Evolutionary conservation across 2,113 vertebrate genomes (phyloP).

Genomic region (Equus quagga): DNA sequence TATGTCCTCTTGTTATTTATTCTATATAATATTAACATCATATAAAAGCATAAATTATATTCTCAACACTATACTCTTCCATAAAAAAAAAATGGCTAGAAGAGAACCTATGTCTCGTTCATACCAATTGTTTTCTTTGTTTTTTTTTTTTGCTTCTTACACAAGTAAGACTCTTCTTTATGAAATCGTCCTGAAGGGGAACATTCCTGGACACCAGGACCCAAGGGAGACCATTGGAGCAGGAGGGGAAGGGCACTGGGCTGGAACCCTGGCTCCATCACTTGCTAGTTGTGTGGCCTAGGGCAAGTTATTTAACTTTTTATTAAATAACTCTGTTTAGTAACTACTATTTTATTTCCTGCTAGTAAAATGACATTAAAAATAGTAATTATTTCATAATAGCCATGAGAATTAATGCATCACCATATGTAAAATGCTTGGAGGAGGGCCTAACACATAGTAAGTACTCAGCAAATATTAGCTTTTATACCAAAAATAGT

Average conservation of each 20-base stretch:
- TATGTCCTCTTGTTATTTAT: background rate
- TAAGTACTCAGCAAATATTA: background rate
- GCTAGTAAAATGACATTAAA: slow-evolving; percentile 24
- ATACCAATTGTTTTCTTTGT: background rate
- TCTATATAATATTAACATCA: background rate
- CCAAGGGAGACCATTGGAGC: background rate
- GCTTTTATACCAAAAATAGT: background rate
- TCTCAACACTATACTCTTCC: background rate
- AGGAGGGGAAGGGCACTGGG: background rate
- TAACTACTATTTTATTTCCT: slow-evolving; percentile 21
- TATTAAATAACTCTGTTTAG: background rate
- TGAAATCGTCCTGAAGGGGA: background rate
- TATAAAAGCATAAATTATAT: background rate
- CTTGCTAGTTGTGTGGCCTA: background rate
- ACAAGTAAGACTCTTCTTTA: background rate
- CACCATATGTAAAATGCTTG: background rate
- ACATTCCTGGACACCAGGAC: background rate
- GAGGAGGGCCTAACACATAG: background rate
- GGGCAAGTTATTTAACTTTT: background rate
- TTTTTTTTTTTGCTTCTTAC: background rate
- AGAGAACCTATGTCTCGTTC: background rate
- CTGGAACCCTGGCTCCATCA: background rate
- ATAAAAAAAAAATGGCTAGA: background rate
- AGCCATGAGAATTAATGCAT: background rate
- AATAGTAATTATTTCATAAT: background rate